Percentiles rank a stretch among this genome's conserved stretches.
Conservation (phyloP, 2,888 invertebrate species). For the Diarsia rubi region DNA sequence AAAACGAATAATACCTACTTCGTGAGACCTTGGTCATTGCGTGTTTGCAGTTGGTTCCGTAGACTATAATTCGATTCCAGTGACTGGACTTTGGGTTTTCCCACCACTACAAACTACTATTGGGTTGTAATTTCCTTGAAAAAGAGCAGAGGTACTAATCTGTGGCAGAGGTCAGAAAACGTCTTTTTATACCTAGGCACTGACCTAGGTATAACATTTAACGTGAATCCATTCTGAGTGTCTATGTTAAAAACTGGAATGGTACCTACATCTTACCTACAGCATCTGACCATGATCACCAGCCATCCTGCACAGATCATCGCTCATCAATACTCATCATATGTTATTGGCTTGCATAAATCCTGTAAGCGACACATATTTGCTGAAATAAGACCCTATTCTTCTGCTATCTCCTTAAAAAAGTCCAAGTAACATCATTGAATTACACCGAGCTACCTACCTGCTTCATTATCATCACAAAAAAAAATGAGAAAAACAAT, state of each 20-base stretch:
- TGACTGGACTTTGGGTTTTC: neutral
- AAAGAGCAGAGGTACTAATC: neutral
- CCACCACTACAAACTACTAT: neutral
- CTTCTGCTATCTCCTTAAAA: neutral
- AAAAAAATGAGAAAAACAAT: conserved; percentile 1
- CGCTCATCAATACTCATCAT: too few species aligned
- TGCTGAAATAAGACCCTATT: neutral
- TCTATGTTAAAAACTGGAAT: neutral
- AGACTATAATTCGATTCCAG: neutral
- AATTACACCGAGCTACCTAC: neutral
- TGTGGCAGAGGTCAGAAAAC: too few species aligned
- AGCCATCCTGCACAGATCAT: neutral
- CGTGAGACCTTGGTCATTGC: neutral
- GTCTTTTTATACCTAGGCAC: neutral
- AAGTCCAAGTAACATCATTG: neutral
- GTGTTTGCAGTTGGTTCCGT: neutral
- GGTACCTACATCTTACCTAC: neutral
- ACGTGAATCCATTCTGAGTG: neutral
- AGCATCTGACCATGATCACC: neutral
- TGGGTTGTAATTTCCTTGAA: neutral
- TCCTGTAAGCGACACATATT: neutral
- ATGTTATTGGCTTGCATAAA: too few species aligned
- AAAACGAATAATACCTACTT: neutral
- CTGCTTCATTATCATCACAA: neutral
- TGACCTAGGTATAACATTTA: neutral